Evolutionary conservation across 2,797 vertebrate species (phyloP), one percentile per base, ranked within the genome.

Genomic region (Emys orbicularis): DNA sequence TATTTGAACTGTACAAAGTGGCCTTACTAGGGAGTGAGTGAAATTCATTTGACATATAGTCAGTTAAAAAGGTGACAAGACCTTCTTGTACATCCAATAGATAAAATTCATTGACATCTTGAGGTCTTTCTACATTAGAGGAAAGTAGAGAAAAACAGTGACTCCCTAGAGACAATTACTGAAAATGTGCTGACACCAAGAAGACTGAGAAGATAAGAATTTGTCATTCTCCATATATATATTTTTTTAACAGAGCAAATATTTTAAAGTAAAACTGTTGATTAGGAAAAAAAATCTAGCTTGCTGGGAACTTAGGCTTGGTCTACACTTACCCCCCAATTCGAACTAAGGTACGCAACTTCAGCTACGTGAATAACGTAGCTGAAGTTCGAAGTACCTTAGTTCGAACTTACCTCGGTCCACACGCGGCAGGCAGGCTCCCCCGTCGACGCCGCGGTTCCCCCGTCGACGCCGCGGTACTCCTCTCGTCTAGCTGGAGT

Each of bases 1-100:
- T 76, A 87, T 94, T 79, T 89, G 49, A 97, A 84, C 21, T 68
- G 2, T 72, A 59, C 79, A 87, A 95, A 79, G 31, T 61, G 29
- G 44, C 93, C 19, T 79, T 90, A 92, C 86, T 68, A 12, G 15
- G 47, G 21, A 93, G 44, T 44, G 37, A 94, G 12, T 94, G 65
- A 95, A 95, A 88, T 83, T 83, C 31, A 41, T 31, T 82, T 90
- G 57, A 83, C 56, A 72, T 4, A 84, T 16, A 82, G 50, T 68
- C 49, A 90, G 12, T 6, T 85, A 79, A 88, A 87, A 95, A 94
- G 41, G 31, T 83, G 61, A 77, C 25, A 79, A 34, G 80, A 88
- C 23, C 4, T 88, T 84, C 79, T 59, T 49, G 12, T 37, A 34
- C 92, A 91, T 93, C 54, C 87, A 54, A 81, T 10, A 84, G 16